A percentile compares a stretch with the other conserved stretches of the same genome.
Evolutionary conservation across 2,113 vertebrate genomes (phyloP).

Genomic region (Pristiophorus japonicus): DNA sequence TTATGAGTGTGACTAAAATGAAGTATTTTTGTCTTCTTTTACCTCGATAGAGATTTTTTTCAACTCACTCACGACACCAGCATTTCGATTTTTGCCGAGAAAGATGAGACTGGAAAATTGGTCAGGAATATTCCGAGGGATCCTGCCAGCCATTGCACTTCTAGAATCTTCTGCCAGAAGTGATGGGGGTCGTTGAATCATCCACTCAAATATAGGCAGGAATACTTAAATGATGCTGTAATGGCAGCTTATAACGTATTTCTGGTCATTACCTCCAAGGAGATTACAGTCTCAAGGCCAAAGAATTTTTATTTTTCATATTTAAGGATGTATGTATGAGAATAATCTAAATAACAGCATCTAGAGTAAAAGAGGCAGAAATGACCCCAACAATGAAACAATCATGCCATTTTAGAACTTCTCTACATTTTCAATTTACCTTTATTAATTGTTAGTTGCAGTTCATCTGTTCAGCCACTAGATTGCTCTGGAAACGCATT

Average conservation of each 20-base stretch:
- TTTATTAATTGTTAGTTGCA: not conserved
- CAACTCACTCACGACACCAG: not conserved
- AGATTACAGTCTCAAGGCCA: not conserved
- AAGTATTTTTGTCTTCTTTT: not conserved
- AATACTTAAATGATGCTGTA: not conserved
- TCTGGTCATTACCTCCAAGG: not conserved
- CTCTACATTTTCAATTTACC: not conserved
- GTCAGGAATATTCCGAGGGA: not conserved
- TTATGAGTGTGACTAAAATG: not conserved
- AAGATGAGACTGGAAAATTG: not conserved
- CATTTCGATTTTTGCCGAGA: not conserved
- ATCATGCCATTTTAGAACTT: not conserved
- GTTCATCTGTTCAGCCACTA: not conserved
- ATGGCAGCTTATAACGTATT: not conserved
- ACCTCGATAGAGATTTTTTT: not conserved
- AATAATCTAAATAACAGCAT: not conserved
- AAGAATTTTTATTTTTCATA: not conserved
- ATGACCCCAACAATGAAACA: not conserved
- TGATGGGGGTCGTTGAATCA: not conserved
- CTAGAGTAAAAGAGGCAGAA: not conserved
- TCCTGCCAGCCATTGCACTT: not conserved
- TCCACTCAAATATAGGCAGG: not conserved
- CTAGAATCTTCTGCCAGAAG: not conserved
- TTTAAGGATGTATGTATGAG: not conserved
- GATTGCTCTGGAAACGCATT: not conserved